Base-by-base conservation (phyloP, 2,113 vertebrate genomes). In the Bubalus kerabau region DNA sequence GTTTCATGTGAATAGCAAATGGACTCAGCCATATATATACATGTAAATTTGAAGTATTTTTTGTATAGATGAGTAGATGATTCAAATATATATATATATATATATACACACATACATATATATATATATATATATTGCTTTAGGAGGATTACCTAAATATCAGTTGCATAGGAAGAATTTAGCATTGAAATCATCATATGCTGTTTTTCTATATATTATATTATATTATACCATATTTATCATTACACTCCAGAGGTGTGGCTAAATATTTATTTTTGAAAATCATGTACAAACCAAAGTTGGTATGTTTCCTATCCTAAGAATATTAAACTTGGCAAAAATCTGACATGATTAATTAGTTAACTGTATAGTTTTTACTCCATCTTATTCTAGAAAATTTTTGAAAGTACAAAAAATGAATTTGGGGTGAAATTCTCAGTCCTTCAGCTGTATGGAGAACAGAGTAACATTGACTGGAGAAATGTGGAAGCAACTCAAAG, bases 381-480 rank as follows among this genome's bases (percentile, higher is more conserved):
- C 7, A 21, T 71, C 30, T 90, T 57, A 4, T 74, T 90, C 10
- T 30, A 81, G 50, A 30, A 1, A 54, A 40, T 76, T 91, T 86
- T 85, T 59, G 26, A 84, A 90, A 71, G 21, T 54, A 7, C 24
- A 81, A 76, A 50, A 48, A 40, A n/a, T 56, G 0, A 91, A 94
- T 50, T 62, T 94, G 30, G 46, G 62, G 40, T 87, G 23, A 87
- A 12, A 78, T 43, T 50, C 26, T 91, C 48, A 57, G 16, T n/a
- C 19, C 0, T 2, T 67, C 60, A 19, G 5, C 3, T n/a, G 0
- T 36, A 3, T 50, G 8, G 10, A 30, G 2, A 81, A 21, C 26
- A 57, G 3, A 56, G 26, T 5, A 71, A 19, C 48, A 67, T 5
- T 67, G 14, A 6, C 26, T 56, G 54, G n/a, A 94, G n/a, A 7